Evolutionary conservation across 2,888 invertebrate genomes (phyloP).

Genomic region (Achlya flavicornis): DNA sequence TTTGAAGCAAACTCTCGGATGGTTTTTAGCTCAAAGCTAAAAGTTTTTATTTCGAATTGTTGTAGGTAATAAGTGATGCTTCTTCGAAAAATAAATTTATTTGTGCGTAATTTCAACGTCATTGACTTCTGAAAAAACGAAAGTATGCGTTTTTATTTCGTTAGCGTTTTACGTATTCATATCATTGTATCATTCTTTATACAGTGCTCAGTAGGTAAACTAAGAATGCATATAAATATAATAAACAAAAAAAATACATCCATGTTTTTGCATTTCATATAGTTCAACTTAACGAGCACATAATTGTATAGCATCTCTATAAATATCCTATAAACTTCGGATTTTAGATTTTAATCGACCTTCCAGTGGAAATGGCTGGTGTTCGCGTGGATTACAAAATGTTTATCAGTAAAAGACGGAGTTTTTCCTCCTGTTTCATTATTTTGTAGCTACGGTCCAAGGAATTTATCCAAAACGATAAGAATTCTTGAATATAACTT

Average conservation of each 20-base stretch:
- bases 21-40: slow-evolving; percentile 54
- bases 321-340: slow-evolving; percentile 13
- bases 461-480: background rate
- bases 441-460: slow-evolving; percentile 1
- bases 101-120: background rate
- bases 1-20: slow-evolving; percentile 59
- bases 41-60: slow-evolving; percentile 44
- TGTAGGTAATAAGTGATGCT: background rate
- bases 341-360: slow-evolving; percentile 37
- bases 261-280: no score
- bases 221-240: background rate
- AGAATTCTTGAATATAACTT: background rate
- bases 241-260: background rate
- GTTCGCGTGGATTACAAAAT: slow-evolving; percentile 20
- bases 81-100: background rate
- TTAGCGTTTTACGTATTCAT: background rate
- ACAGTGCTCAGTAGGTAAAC: background rate
- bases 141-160: no score
- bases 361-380: slow-evolving; percentile 21
- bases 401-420: slow-evolving; percentile 14
- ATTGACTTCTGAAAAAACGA: background rate
- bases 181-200: background rate
- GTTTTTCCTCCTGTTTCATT: background rate
- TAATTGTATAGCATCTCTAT: background rate
- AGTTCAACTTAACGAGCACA: no score